Conservation (phyloP, 2,113 vertebrate genomes). For the Dasyurus viverrinus region DNA sequence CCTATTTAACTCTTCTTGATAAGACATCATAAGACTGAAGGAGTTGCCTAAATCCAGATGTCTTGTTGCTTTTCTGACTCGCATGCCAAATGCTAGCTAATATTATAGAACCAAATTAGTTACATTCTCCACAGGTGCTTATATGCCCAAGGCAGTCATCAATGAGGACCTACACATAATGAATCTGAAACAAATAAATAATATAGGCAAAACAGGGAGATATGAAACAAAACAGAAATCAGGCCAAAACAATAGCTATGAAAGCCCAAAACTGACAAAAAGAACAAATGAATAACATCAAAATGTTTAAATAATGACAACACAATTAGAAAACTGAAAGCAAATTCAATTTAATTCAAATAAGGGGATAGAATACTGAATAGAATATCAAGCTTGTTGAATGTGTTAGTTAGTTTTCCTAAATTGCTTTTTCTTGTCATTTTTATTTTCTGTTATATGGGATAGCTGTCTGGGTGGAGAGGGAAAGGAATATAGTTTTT, state of each 20-base stretch:
- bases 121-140: neutral
- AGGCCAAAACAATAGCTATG: neutral
- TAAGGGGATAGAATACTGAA: neutral
- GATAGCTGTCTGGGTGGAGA: too few relatives aligned
- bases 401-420: too few relatives aligned
- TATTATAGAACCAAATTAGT: slow-evolving; percentile 20
- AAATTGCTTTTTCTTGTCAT: too few relatives aligned
- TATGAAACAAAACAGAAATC: slow-evolving; percentile 1
- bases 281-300: too few relatives aligned
- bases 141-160: neutral
- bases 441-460: too few relatives aligned
- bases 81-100: neutral
- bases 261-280: too few relatives aligned
- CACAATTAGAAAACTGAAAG: neutral
- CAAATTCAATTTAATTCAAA: slow-evolving; percentile 28
- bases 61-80: neutral
- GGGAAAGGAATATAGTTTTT: too few relatives aligned
- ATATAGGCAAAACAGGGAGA: slow-evolving; percentile 19
- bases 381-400: too few relatives aligned
- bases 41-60: slow-evolving; percentile 29
- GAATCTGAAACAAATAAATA: slow-evolving; percentile 6
- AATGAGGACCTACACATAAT: neutral
- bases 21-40: slow-evolving; percentile 7
- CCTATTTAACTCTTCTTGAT: slow-evolving; percentile 44
- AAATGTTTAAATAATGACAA: too few relatives aligned